Conservation (phyloP, 1,140 invertebrate genomes). For the Trachymyrmex septentrionalis region DNA sequence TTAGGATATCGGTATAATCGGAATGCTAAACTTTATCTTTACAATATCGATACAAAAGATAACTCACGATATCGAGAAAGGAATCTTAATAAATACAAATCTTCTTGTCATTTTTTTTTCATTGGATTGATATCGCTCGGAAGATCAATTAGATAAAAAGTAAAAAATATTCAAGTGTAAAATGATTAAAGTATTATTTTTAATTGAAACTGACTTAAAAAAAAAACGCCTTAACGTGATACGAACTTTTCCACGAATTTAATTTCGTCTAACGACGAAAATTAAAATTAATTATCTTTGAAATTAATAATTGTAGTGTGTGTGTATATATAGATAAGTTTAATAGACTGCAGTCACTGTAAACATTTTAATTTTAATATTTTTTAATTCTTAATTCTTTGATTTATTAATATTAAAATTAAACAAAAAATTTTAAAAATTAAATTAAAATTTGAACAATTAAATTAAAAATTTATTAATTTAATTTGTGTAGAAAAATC, state of each 20-base stretch:
- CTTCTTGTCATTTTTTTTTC: constrained; percentile 36
- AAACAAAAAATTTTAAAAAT: too few relatives aligned
- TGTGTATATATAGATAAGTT: too few relatives aligned
- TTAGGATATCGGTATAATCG: background rate
- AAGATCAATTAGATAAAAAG: constrained; percentile 38
- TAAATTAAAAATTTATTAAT: background rate
- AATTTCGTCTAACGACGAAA: background rate
- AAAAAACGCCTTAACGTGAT: background rate
- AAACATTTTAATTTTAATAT: background rate
- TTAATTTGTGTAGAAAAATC: background rate
- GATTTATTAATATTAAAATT: too few relatives aligned
- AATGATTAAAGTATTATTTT: constrained; percentile 3
- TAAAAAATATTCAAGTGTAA: constrained; percentile 1
- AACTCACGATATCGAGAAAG: constrained; percentile 8
- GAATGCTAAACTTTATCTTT: background rate
- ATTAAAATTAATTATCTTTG: background rate
- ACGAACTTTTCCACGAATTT: background rate
- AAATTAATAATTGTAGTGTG: background rate
- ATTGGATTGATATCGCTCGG: background rate
- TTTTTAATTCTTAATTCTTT: background rate
- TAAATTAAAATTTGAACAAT: too few relatives aligned
- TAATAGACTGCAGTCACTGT: background rate
- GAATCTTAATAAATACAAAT: background rate
- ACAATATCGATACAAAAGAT: constrained; percentile 14
- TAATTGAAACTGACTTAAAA: background rate